Percentiles rank a stretch among this genome's conserved stretches.
These are phyloP conservation scores for Eulemur macaco DNA, from an alignment of 2,113 vertebrate species.

Conservation along the genomic window DNA sequence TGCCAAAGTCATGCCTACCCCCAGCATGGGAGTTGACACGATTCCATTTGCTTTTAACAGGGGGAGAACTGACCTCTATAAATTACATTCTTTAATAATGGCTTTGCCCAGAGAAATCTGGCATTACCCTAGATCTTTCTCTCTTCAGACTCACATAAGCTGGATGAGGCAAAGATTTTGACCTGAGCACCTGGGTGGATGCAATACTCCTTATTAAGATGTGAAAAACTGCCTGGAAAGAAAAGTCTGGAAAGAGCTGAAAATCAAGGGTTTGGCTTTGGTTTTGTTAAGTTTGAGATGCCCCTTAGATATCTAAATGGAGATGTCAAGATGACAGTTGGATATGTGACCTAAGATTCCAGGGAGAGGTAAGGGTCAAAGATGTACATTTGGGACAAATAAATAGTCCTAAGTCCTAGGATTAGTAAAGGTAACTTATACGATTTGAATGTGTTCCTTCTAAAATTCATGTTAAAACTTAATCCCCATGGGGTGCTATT, in stretches of 20 bases:
- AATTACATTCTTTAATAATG: slow-evolving; percentile 58
- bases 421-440: background rate
- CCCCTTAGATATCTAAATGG: background rate
- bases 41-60: slow-evolving; percentile 38
- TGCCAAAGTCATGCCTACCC: slow-evolving; percentile 51
- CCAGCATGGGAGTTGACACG: slow-evolving; percentile 39
- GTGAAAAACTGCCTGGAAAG: background rate
- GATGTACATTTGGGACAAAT: background rate
- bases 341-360: background rate
- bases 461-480: background rate
- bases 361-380: background rate
- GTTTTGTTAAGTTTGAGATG: background rate
- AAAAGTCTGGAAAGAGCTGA: background rate
- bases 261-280: background rate
- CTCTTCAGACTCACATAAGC: background rate
- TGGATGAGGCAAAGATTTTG: background rate
- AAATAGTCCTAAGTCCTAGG: background rate
- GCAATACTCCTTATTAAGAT: background rate
- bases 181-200: background rate
- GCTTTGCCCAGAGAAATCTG: slow-evolving; percentile 49
- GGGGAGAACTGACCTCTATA: slow-evolving; percentile 44
- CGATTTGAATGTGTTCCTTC: background rate
- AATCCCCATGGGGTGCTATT: background rate
- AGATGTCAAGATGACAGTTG: background rate
- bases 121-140: slow-evolving; percentile 5